phyloP scores from a whole-genome alignment of 2,113 vertebrate species.

The Chunga burmeisteri region DNA sequence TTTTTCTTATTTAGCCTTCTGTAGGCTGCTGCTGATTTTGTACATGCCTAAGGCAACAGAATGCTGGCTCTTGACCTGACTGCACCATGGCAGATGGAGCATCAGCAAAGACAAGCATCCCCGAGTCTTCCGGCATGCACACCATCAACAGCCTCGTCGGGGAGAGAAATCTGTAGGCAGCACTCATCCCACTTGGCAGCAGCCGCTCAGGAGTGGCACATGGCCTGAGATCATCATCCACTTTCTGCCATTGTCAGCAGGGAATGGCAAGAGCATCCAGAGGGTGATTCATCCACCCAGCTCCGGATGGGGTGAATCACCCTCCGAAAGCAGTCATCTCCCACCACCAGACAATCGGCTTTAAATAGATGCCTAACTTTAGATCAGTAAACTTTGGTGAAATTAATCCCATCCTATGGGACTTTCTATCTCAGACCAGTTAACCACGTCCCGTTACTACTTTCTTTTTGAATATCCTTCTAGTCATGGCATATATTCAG shows the following conservation, averaged over 20 bases:
- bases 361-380: neutral
- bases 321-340: neutral
- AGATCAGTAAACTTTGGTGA: neutral
- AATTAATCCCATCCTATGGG: neutral
- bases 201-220: neutral
- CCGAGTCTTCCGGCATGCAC: neutral
- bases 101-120: neutral
- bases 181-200: neutral
- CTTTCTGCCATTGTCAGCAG: neutral
- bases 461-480: neutral
- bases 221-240: neutral
- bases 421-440: neutral
- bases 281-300: neutral
- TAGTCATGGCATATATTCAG: neutral
- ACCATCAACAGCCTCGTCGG: rapidly evolving
- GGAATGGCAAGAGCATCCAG: neutral
- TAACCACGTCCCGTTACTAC: rapidly evolving
- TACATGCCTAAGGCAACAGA: neutral
- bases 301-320: neutral
- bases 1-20: neutral
- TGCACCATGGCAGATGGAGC: neutral
- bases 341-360: neutral
- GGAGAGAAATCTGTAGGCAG: neutral
- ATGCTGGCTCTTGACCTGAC: neutral
- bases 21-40: neutral